Conservation (phyloP, 2,888 invertebrate species). For the Cyclophora punctaria region DNA sequence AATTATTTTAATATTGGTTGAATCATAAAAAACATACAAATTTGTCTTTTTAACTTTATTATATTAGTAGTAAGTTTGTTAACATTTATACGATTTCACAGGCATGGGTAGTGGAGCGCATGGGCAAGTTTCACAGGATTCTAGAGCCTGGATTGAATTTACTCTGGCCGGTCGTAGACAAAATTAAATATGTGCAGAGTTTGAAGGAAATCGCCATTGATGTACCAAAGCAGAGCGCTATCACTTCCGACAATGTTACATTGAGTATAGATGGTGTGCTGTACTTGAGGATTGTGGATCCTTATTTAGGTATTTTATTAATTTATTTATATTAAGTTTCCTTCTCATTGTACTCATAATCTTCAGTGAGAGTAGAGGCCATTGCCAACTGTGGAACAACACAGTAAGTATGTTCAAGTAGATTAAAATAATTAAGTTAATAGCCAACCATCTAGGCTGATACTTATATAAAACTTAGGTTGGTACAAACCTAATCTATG, state of each 20-base stretch:
- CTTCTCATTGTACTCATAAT: too few species aligned
- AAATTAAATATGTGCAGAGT: conserved; percentile 97
- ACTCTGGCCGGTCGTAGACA: conserved; percentile 92
- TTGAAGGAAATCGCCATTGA: conserved; percentile 99
- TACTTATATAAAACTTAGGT: too few species aligned
- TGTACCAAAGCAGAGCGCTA: conserved; percentile 98
- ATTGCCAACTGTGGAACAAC: too few species aligned
- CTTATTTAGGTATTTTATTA: conserved; percentile 81
- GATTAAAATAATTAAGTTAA: too few species aligned
- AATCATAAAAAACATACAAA: neutral
- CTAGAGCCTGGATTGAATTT: conserved; percentile 96
- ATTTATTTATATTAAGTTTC: too few species aligned
- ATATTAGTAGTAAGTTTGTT: neutral
- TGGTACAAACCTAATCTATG: too few species aligned
- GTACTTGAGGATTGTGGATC: conserved; percentile 93
- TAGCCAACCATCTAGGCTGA: too few species aligned
- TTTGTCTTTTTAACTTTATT: neutral
- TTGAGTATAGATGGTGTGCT: conserved; percentile 97
- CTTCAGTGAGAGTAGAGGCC: too few species aligned
- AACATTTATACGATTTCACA: conserved; percentile 57
- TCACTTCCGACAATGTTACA: conserved; percentile 98
- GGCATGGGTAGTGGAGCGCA: conserved; percentile 98
- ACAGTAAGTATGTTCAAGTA: too few species aligned
- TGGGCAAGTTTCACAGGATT: conserved; percentile 97
- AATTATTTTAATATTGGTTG: too few species aligned